phyloP scores from a whole-genome alignment of 2,888 invertebrate genomes.

The Cacoxenus indagator region DNA sequence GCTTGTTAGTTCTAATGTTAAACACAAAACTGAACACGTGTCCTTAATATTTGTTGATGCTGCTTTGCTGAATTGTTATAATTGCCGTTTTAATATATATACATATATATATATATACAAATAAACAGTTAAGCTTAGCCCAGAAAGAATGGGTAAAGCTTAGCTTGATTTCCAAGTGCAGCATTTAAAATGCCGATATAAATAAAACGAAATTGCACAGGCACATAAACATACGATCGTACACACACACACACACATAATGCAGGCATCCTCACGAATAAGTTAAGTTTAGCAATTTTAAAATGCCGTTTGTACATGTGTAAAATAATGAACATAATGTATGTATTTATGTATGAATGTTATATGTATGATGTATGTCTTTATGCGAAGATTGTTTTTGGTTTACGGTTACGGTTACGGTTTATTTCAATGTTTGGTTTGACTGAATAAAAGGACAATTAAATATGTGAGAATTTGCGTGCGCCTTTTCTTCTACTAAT shows the following conservation, averaged over 20 bases:
- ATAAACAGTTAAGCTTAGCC: background rate
- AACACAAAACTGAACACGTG: background rate
- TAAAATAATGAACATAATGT: slow-evolving; percentile 6
- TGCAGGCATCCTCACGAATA: slow-evolving; percentile 15
- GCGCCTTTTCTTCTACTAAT: background rate
- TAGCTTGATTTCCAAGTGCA: background rate
- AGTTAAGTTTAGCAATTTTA: slow-evolving; percentile 13
- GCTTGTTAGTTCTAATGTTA: background rate
- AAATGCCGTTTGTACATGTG: slow-evolving; percentile 20
- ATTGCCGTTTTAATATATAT: slow-evolving; percentile 26
- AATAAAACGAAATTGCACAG: background rate
- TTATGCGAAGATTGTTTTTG: background rate
- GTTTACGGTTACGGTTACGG: background rate
- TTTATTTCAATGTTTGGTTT: background rate
- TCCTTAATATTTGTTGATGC: background rate
- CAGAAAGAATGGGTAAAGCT: background rate
- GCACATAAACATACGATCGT: background rate
- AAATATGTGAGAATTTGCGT: background rate
- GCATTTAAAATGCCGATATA: background rate
- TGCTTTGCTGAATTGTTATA: background rate
- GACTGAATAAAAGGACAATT: background rate
- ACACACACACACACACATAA: slow-evolving; percentile 33
- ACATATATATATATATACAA: slow-evolving; percentile 20
- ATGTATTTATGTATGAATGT: background rate
- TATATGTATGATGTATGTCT: background rate